These are phyloP conservation scores for Ciconia stormi DNA, from an alignment of 2,113 vertebrate species.

Conservation along the genomic window DNA sequence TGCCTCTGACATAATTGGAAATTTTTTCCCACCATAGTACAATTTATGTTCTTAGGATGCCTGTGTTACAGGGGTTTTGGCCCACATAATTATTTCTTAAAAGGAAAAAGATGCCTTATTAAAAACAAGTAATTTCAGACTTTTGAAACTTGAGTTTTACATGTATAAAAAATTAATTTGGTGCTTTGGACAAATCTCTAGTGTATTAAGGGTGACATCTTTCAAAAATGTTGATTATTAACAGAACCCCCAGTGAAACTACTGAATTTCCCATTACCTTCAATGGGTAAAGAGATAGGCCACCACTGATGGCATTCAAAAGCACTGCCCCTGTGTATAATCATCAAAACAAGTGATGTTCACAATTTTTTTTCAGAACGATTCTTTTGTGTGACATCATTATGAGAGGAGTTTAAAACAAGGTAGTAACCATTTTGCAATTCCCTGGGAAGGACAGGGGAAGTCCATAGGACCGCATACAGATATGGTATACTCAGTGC, in stretches of 20 bases:
- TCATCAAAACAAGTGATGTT: not conserved
- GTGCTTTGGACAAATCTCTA: not conserved
- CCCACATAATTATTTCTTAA: not conserved
- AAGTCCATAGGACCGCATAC: accelerated
- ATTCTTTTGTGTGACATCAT: not conserved
- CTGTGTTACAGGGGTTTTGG: not conserved
- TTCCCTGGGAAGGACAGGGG: not conserved
- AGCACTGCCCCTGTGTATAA: not conserved
- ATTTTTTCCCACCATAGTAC: not conserved
- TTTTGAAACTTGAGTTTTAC: not conserved
- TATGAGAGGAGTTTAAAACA: not conserved
- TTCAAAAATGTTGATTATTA: not conserved
- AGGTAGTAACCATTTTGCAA: not conserved
- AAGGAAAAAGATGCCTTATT: not conserved
- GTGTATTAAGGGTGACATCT: not conserved
- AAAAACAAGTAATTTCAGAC: not conserved
- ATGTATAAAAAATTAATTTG: not conserved
- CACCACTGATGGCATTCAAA: not conserved
- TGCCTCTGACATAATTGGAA: not conserved
- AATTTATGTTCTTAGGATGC: not conserved
- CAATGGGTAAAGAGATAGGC: not conserved
- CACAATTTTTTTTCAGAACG: no score
- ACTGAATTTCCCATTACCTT: not conserved
- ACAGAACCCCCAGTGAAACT: not conserved
- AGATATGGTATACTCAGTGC: not conserved